A percentile compares a stretch with the other conserved stretches of the same genome.
Conservation (phyloP, 2,888 invertebrate genomes). For the Xylota sylvarum region DNA sequence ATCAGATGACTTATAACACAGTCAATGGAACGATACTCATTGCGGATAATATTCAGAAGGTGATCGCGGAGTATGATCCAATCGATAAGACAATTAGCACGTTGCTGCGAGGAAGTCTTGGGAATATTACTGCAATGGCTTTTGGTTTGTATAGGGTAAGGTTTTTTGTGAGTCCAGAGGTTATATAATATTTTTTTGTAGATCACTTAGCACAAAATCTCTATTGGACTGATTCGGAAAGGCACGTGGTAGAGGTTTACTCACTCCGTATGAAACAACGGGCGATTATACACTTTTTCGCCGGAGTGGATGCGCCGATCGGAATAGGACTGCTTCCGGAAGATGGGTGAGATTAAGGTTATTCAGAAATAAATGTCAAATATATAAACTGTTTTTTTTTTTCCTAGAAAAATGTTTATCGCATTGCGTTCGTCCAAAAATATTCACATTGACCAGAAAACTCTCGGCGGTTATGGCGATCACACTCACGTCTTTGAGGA, state of each 20-base stretch:
- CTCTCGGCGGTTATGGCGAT: slow-evolving; percentile 88
- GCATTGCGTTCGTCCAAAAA: slow-evolving; percentile 85
- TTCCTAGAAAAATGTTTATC: slow-evolving; percentile 88
- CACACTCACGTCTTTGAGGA: slow-evolving; percentile 83
- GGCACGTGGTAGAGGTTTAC: slow-evolving; percentile 88
- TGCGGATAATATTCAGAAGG: slow-evolving; percentile 85
- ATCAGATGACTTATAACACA: slow-evolving; percentile 89
- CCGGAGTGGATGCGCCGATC: slow-evolving; percentile 87
- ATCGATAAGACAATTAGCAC: slow-evolving; percentile 78
- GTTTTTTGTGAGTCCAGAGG: not conserved
- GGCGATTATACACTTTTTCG: slow-evolving; percentile 87
- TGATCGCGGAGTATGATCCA: slow-evolving; percentile 85
- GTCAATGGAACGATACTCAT: slow-evolving; percentile 86
- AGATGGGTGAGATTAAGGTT: slow-evolving; percentile 79
- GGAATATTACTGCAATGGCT: slow-evolving; percentile 86
- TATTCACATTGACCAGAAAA: slow-evolving; percentile 88
- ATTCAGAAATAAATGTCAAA: not conserved
- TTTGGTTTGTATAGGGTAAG: slow-evolving; percentile 85
- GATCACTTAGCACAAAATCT: slow-evolving; percentile 90
- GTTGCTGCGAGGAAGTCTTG: slow-evolving; percentile 85
- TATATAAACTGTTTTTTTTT: not conserved
- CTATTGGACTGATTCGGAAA: slow-evolving; percentile 89
- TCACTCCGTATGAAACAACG: slow-evolving; percentile 87
- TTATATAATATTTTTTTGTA: slow-evolving; percentile 79
- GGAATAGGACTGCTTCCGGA: slow-evolving; percentile 88